phyloP scores from a whole-genome alignment of 2,113 vertebrate species.

The Hiodon alosoides region DNA sequence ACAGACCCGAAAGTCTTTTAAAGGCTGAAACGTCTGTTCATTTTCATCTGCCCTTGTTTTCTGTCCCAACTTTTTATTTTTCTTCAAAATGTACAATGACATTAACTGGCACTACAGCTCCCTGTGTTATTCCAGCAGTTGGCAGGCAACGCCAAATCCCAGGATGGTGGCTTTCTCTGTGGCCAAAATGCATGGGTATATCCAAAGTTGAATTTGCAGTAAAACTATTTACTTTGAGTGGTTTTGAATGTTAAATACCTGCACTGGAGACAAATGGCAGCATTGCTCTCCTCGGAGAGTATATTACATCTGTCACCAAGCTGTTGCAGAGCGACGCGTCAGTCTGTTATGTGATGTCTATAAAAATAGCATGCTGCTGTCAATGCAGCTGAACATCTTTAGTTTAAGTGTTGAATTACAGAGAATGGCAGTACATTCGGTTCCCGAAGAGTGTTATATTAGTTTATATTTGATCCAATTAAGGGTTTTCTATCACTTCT shows the following conservation, averaged over 20 bases:
- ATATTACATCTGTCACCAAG: constrained; percentile 62
- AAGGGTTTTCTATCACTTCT: not conserved
- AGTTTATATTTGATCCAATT: not conserved
- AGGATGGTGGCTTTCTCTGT: constrained; percentile 32
- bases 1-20: too few species aligned
- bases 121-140: constrained; percentile 11
- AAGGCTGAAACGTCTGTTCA: too few species aligned
- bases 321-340: constrained; percentile 63
- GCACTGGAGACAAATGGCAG: constrained; percentile 51
- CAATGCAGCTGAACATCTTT: constrained; percentile 43
- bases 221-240: constrained; percentile 65
- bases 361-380: constrained; percentile 56
- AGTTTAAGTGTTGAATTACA: constrained; percentile 36
- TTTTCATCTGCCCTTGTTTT: too few species aligned
- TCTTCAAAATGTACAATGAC: not conserved
- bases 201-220: constrained; percentile 44
- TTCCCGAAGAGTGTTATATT: not conserved
- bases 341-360: constrained; percentile 55
- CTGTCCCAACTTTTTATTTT: too few species aligned
- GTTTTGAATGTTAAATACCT: constrained; percentile 61
- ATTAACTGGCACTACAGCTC: too few species aligned
- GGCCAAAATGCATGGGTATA: constrained; percentile 49
- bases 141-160: constrained; percentile 17
- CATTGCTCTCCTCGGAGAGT: constrained; percentile 50
- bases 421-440: not conserved